Conservation (phyloP, 2,113 vertebrate genomes). For the Capra hircus region DNA sequence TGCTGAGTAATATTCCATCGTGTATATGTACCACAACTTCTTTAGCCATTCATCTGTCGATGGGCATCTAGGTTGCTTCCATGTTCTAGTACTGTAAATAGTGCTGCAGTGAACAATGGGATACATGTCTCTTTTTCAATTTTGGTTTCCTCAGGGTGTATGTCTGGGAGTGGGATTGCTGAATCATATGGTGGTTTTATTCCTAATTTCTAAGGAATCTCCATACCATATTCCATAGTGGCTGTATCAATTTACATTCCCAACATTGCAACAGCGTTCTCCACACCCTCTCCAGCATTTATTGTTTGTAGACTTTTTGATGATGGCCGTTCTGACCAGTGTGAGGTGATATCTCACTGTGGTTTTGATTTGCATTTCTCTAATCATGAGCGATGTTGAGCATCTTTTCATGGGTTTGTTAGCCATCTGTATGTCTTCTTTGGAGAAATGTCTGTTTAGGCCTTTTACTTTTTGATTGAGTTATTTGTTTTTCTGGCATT, state of each 20-base stretch:
- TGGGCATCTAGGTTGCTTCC: background rate
- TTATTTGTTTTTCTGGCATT: background rate
- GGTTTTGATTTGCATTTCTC: background rate
- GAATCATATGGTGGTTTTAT: background rate
- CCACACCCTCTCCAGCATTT: background rate
- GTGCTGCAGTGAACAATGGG: background rate
- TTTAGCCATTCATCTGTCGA: fast-evolving
- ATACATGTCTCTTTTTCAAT: background rate
- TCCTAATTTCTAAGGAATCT: background rate
- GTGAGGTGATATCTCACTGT: background rate
- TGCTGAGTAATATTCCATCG: background rate
- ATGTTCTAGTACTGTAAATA: background rate
- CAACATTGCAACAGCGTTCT: background rate
- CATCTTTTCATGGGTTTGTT: background rate
- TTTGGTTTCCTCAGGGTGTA: background rate
- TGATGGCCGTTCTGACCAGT: background rate
- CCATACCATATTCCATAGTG: background rate
- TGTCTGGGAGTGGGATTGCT: background rate
- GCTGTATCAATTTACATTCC: background rate
- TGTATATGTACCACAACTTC: background rate
- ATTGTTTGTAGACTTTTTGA: background rate
- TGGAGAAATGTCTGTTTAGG: background rate
- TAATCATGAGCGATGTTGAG: background rate
- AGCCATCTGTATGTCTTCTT: background rate
- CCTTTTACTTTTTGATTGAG: background rate